Conservation (phyloP, 1,140 invertebrate species). For the Carcinoscorpius rotundicauda region DNA sequence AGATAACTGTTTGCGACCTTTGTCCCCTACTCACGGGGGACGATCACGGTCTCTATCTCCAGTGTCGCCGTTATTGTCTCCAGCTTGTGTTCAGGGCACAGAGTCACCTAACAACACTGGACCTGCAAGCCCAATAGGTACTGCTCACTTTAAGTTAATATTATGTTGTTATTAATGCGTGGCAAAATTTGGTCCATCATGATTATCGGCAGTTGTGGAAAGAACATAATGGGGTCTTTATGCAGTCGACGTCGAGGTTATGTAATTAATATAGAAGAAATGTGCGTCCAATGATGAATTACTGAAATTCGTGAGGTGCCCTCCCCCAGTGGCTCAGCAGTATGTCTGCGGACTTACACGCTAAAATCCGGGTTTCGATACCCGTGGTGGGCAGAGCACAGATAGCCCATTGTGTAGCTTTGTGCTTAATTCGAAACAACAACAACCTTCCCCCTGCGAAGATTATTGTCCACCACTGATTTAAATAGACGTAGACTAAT, state of each 20-base stretch:
- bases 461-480: no score
- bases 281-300: background rate
- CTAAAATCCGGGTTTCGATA: no score
- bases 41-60: conserved; percentile 16
- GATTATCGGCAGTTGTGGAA: background rate
- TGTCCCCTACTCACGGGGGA: conserved; percentile 7
- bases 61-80: conserved; percentile 6
- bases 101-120: conserved; percentile 11
- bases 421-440: no score
- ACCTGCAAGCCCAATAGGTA: conserved; percentile 16
- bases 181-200: background rate
- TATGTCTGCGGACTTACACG: no score
- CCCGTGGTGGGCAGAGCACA: no score
- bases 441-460: background rate
- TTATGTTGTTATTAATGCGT: background rate
- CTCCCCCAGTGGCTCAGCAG: no score
- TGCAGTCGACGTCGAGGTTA: background rate
- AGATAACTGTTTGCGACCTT: conserved; percentile 11
- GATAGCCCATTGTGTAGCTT: no score
- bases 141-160: background rate
- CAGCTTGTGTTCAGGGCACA: conserved; percentile 12
- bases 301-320: background rate
- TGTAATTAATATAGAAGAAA: background rate
- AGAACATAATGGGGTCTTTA: background rate
- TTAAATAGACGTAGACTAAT: no score